Percentiles rank a stretch among this genome's conserved stretches.
Evolutionary conservation across 2,113 vertebrate genomes (phyloP).

Genomic region (Microtus ochrogaster): DNA sequence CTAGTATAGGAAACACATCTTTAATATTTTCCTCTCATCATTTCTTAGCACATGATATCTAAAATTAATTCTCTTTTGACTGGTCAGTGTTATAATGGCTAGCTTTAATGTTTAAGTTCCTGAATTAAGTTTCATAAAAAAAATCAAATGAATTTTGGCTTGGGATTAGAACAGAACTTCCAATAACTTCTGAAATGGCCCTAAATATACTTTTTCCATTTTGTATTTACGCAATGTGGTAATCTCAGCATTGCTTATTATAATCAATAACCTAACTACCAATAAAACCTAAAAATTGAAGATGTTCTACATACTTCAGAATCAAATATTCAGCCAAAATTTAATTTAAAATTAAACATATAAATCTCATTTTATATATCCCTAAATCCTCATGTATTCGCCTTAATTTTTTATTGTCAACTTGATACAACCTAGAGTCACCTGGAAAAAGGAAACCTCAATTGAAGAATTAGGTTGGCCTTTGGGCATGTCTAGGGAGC

Average conservation of each 20-base stretch:
- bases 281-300: neutral
- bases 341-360: neutral
- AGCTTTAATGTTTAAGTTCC: neutral
- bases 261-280: neutral
- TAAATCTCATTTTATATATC: neutral
- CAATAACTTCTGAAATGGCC: neutral
- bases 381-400: neutral
- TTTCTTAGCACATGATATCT: neutral
- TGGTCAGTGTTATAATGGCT: no score
- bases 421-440: neutral
- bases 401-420: neutral
- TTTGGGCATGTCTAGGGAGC: no score
- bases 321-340: neutral
- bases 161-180: neutral
- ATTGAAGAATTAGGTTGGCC: neutral
- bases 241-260: neutral
- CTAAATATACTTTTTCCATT: neutral
- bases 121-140: neutral
- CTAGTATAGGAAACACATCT: neutral
- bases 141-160: neutral
- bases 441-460: neutral
- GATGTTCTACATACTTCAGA: neutral
- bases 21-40: neutral
- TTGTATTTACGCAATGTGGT: neutral
- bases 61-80: neutral